Evolutionary conservation across 2,888 invertebrate genomes (phyloP).

Genomic region (Drosophila putrida): DNA sequence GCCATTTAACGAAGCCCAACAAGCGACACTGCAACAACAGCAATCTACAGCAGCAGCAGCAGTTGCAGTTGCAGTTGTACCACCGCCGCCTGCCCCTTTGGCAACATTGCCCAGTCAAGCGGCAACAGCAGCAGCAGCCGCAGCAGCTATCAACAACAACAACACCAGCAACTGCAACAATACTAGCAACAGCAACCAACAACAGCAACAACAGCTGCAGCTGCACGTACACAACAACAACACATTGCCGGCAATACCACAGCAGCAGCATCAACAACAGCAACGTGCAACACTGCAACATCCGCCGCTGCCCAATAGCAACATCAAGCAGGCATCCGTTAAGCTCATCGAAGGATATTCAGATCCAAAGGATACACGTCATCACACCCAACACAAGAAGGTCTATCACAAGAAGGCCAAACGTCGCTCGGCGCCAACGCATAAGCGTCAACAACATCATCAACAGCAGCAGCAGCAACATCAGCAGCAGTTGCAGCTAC

Average conservation of each 20-base stretch:
- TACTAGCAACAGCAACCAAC: conserved; percentile 38
- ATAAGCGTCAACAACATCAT: conserved; percentile 68
- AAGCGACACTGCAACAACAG: conserved; percentile 65
- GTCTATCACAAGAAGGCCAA: conserved; percentile 84
- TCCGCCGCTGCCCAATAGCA: conserved; percentile 79
- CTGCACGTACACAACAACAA: conserved; percentile 63
- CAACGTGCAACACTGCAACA: conserved; percentile 71
- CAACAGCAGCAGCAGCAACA: conserved; percentile 46
- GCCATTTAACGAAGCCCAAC: conserved; percentile 79
- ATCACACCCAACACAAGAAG: conserved; percentile 80
- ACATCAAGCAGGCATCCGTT: conserved; percentile 84
- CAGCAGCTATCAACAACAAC: conserved; percentile 50
- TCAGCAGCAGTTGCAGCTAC: conserved; percentile 57
- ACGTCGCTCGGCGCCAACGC: conserved; percentile 69
- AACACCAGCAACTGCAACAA: conserved; percentile 34
- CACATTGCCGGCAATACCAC: conserved; percentile 61
- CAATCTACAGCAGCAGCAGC: conserved; percentile 45
- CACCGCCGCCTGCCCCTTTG: conserved; percentile 74
- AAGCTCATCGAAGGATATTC: conserved; percentile 85
- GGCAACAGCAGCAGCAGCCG: conserved; percentile 54
- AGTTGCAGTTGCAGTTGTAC: conserved; percentile 57
- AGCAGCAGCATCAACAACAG: conserved; percentile 58
- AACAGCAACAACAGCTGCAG: conserved; percentile 53
- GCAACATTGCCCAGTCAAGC: conserved; percentile 73
- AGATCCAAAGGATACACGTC: conserved; percentile 85